Percentiles rank a stretch among this genome's conserved stretches.
Evolutionary conservation across 2,888 invertebrate species (phyloP).

Genomic region (Laspeyria flexula): DNA sequence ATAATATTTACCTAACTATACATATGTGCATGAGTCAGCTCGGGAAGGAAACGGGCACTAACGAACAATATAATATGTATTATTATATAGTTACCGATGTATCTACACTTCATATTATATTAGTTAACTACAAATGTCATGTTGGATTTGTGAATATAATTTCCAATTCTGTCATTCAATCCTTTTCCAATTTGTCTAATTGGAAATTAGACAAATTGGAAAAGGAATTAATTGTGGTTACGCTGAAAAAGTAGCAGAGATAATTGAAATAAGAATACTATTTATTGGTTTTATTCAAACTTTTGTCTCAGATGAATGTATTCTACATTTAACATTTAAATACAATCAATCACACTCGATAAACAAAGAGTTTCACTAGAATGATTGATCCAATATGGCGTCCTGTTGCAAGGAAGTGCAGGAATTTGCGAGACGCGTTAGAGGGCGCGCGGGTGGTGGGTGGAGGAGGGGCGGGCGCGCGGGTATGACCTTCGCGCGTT

Average conservation of each 20-base stretch:
- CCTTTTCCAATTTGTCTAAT: neutral
- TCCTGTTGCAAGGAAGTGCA: constrained; percentile 59
- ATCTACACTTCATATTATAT: neutral
- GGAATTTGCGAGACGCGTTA: constrained; percentile 54
- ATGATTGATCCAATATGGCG: constrained; percentile 79
- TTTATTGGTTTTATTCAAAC: neutral
- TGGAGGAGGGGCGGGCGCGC: constrained; percentile 42
- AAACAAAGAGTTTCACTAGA: constrained; percentile 39
- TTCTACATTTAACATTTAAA: neutral
- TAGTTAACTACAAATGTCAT: neutral
- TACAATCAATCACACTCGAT: constrained; percentile 9
- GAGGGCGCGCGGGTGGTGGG: constrained; percentile 50
- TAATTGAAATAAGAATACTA: neutral
- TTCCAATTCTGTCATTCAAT: neutral
- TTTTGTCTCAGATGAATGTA: neutral
- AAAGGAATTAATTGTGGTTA: too few relatives aligned
- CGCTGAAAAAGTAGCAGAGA: neutral
- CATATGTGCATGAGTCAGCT: constrained; percentile 35
- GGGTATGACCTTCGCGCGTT: constrained; percentile 81
- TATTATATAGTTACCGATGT: constrained; percentile 2
- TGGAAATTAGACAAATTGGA: neutral
- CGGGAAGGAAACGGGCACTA: constrained; percentile 36
- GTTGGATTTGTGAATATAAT: neutral
- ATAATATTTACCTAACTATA: constrained; percentile 26
- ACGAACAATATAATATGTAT: constrained; percentile 21